phyloP scores from a whole-genome alignment of 2,888 invertebrate genomes.

The Pogonocherus hispidulus region DNA sequence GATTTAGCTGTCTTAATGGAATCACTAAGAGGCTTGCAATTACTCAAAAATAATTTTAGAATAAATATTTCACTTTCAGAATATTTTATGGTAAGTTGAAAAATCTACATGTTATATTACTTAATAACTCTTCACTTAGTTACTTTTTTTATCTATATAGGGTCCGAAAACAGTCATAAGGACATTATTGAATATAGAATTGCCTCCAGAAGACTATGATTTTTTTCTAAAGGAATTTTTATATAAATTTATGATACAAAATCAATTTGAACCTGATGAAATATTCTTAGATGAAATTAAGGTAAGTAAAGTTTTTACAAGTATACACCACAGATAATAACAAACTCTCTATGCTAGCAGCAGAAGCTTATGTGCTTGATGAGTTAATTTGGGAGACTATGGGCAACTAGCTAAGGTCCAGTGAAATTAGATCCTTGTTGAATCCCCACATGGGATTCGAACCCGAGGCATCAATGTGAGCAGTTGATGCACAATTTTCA shows the following conservation, averaged over 20 bases:
- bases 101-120: neutral
- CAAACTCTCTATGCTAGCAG: too few relatives aligned
- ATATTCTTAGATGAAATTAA: conserved; percentile 67
- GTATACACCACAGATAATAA: too few relatives aligned
- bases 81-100: conserved; percentile 53
- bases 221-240: conserved; percentile 65
- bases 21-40: conserved; percentile 50
- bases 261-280: conserved; percentile 66
- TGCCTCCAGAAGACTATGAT: conserved; percentile 58
- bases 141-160: conserved; percentile 45
- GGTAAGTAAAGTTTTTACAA: too few relatives aligned
- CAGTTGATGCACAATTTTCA: too few relatives aligned
- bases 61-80: conserved; percentile 55
- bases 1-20: conserved; percentile 37
- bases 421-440: too few relatives aligned
- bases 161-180: conserved; percentile 55
- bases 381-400: too few relatives aligned
- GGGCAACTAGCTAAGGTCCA: too few relatives aligned
- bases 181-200: conserved; percentile 52
- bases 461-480: too few relatives aligned
- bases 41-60: conserved; percentile 53
- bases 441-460: too few relatives aligned
- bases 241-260: conserved; percentile 65
- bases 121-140: too few relatives aligned
- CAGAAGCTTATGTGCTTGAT: too few relatives aligned